phyloP scores from a whole-genome alignment of 2,113 vertebrate genomes.

The Notiomystis cincta region DNA sequence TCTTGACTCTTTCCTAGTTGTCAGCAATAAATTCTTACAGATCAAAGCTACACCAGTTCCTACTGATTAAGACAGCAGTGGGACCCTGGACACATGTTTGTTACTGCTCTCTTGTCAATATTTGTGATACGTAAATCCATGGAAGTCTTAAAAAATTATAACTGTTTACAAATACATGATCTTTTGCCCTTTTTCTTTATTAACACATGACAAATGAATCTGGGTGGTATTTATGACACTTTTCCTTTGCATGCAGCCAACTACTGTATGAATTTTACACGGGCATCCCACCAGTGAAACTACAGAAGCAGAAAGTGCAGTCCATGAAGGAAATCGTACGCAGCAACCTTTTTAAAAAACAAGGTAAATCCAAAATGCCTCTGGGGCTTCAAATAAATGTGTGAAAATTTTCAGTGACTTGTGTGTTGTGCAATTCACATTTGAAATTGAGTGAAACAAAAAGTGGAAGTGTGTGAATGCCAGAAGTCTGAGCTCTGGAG shows the following conservation, averaged over 20 bases:
- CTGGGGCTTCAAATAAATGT: not conserved
- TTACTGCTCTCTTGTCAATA: not conserved
- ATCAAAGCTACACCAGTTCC: not conserved
- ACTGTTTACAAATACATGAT: not conserved
- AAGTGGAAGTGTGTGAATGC: not conserved
- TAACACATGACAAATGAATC: not conserved
- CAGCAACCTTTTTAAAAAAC: constrained; percentile 89
- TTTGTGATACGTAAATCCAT: not conserved
- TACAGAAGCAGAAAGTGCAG: constrained; percentile 92
- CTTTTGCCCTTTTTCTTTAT: not conserved
- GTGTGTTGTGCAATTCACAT: not conserved
- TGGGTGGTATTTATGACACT: not conserved
- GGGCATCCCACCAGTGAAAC: constrained; percentile 87
- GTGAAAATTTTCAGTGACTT: not conserved
- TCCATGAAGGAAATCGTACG: constrained; percentile 95
- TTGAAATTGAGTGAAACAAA: not conserved
- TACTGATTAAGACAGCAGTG: not conserved
- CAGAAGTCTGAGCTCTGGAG: not conserved
- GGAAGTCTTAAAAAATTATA: not conserved
- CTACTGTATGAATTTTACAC: constrained; percentile 92
- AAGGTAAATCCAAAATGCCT: constrained; percentile 75
- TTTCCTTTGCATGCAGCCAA: constrained; percentile 74
- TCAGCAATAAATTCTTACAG: not conserved
- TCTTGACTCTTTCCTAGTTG: not conserved
- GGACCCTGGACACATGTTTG: rapidly evolving